Conservation (phyloP, 2,888 invertebrate species). For the Phyto melanocephala region DNA sequence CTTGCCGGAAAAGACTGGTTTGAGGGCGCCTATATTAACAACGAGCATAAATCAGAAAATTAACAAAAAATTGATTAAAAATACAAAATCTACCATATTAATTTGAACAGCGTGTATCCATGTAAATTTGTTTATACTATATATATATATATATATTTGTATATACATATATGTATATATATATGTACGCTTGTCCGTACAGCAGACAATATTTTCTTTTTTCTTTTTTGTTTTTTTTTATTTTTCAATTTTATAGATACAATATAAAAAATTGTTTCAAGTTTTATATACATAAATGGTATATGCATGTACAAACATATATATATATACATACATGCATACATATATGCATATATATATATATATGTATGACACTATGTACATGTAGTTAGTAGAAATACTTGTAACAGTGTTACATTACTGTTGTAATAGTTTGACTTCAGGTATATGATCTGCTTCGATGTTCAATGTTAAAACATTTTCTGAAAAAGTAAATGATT, state of each 20-base stretch:
- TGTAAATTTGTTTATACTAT: too few relatives aligned
- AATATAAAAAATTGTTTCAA: not conserved
- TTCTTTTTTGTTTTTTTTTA: too few relatives aligned
- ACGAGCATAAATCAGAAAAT: slow-evolving; percentile 21
- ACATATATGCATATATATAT: too few relatives aligned
- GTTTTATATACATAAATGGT: slow-evolving; percentile 3
- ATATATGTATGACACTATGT: too few relatives aligned
- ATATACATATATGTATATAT: not conserved
- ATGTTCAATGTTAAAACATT: slow-evolving; percentile 70
- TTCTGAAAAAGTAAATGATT: slow-evolving; percentile 72
- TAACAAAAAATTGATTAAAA: slow-evolving; percentile 23
- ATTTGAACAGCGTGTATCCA: too few relatives aligned
- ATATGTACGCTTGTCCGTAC: not conserved
- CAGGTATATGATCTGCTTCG: slow-evolving; percentile 67
- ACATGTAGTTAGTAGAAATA: too few relatives aligned
- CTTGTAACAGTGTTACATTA: too few relatives aligned
- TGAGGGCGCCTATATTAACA: slow-evolving; percentile 36
- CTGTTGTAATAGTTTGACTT: slow-evolving; percentile 5
- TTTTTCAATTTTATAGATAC: not conserved
- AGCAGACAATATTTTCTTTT: not conserved
- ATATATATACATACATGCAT: too few relatives aligned
- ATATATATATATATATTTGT: not conserved
- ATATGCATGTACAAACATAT: too few relatives aligned
- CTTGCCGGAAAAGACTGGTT: slow-evolving; percentile 39
- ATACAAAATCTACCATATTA: slow-evolving; percentile 24